Evolutionary conservation across 2,888 invertebrate species (phyloP).

Genomic region (Dolichopus griseipennis): DNA sequence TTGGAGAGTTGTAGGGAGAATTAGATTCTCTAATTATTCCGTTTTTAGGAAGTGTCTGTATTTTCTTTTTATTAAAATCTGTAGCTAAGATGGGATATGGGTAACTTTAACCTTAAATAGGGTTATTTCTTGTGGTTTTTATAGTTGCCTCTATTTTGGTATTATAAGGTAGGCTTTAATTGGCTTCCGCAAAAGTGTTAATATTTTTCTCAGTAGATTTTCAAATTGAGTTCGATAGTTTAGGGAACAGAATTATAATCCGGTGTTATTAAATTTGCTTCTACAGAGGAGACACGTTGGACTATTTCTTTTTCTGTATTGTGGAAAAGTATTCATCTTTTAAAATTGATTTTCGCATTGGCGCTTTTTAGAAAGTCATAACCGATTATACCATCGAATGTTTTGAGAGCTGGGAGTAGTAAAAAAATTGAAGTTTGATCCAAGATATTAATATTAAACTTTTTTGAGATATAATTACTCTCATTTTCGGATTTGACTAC

Average conservation of each 20-base stretch:
- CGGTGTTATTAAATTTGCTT: no score
- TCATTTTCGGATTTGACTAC: no score
- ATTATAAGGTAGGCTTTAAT: background rate
- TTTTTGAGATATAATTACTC: no score
- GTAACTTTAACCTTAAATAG: background rate
- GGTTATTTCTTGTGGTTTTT: background rate
- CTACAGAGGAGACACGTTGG: no score
- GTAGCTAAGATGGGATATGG: background rate
- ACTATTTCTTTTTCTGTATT: no score
- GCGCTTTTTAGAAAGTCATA: no score
- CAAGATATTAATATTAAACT: no score
- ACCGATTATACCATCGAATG: no score
- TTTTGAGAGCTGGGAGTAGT: no score
- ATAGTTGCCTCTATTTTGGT: background rate
- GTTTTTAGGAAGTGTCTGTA: background rate
- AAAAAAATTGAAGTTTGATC: no score
- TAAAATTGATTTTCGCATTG: no score
- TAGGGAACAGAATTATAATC: background rate
- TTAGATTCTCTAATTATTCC: background rate
- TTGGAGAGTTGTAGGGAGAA: background rate
- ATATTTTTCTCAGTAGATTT: background rate
- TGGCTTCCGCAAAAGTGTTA: background rate
- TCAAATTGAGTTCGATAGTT: background rate
- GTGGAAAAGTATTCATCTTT: no score
- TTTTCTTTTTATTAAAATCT: background rate